Evolutionary conservation across 2,113 vertebrate genomes (phyloP).

Genomic region (Megalops atlanticus): DNA sequence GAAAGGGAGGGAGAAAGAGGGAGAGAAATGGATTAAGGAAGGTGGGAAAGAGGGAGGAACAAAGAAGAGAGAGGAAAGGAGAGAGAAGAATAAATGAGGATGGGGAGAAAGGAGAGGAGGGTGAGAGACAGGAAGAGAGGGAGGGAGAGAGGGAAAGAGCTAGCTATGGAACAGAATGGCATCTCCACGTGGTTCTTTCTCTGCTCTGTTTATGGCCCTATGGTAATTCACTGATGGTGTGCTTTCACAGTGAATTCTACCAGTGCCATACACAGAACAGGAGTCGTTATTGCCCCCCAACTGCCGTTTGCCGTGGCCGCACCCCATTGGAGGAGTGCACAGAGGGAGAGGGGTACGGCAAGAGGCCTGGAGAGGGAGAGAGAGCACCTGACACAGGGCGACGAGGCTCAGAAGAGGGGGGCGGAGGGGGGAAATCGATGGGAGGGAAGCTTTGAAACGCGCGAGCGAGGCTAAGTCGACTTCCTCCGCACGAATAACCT

Average conservation of each 20-base stretch:
- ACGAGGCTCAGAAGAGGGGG: background rate
- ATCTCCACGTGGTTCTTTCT: slow-evolving; percentile 89
- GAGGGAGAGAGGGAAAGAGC: slow-evolving; percentile 24
- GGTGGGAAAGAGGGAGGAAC: too few species aligned
- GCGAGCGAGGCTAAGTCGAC: background rate
- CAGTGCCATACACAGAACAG: slow-evolving; percentile 89
- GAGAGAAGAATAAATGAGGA: slow-evolving; percentile 24
- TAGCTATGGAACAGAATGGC: too few species aligned
- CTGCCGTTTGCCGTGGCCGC: background rate
- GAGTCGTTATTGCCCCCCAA: slow-evolving; percentile 61
- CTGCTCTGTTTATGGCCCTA: slow-evolving; percentile 99
- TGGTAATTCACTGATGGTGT: slow-evolving; percentile 99
- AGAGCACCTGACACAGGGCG: background rate
- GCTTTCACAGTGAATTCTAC: slow-evolving; percentile 98
- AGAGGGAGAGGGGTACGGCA: background rate
- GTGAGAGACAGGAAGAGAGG: background rate
- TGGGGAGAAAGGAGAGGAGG: slow-evolving; percentile 1
- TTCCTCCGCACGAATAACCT: background rate
- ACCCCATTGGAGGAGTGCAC: background rate
- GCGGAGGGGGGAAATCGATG: background rate
- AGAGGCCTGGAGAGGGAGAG: background rate
- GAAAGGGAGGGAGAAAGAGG: background rate
- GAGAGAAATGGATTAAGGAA: background rate
- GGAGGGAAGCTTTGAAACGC: background rate
- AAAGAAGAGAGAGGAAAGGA: background rate